phyloP scores from a whole-genome alignment of 30 jellyfish, hydroid and myxozoan species.

The Catostylus mosaicus region DNA sequence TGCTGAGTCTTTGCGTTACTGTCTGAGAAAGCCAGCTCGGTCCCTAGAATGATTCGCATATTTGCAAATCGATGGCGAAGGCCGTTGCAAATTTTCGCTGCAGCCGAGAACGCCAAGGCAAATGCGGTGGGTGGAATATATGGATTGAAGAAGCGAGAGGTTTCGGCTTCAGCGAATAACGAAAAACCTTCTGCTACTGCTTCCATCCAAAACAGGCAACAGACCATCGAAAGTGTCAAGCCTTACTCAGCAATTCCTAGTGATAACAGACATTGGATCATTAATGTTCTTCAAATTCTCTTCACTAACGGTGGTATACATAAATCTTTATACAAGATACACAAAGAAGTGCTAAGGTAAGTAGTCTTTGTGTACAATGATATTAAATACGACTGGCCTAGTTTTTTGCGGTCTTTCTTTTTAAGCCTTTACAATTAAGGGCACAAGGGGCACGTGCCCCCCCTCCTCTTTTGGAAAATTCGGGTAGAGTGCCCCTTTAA shows the following conservation, averaged over 20 bases:
- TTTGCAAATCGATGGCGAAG: background rate
- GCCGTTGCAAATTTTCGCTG: background rate
- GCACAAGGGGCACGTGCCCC: too few species aligned
- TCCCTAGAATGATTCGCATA: background rate
- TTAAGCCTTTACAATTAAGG: too few species aligned
- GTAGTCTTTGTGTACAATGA: too few species aligned
- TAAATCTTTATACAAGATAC: slow-evolving; percentile 17
- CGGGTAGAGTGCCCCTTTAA: too few species aligned
- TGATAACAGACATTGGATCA: background rate
- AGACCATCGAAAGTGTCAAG: background rate
- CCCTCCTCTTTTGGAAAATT: too few species aligned
- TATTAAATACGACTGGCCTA: too few species aligned
- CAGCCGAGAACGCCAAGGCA: background rate
- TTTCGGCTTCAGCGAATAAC: background rate
- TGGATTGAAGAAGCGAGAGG: background rate
- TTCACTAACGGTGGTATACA: slow-evolving; percentile 25
- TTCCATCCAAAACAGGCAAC: background rate
- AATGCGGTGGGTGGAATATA: background rate
- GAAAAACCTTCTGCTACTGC: background rate
- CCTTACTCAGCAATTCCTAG: slow-evolving; percentile 3
- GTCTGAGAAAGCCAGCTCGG: too few species aligned
- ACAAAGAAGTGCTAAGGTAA: background rate
- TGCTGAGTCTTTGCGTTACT: too few species aligned
- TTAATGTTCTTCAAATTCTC: background rate
- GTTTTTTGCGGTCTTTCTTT: too few species aligned